Percentiles rank a stretch among this genome's conserved stretches.
Evolutionary conservation across 1,140 invertebrate genomes (phyloP).

Genomic region (Pogonomyrmex barbatus): DNA sequence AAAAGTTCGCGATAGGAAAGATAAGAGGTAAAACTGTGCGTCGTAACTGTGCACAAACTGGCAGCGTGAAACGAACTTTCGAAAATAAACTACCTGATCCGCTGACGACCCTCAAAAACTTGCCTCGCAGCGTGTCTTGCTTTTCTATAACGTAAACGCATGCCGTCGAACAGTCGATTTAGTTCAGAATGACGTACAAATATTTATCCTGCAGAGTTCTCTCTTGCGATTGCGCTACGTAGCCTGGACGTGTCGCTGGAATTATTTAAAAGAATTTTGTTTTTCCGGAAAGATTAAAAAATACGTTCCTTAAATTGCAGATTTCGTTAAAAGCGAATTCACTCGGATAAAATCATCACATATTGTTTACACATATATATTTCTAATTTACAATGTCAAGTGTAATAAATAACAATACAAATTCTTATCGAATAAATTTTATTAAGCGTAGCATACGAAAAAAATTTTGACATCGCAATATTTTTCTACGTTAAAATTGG

Average conservation of each 20-base stretch:
- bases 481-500: background rate
- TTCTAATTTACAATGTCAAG: background rate
- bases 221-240: background rate
- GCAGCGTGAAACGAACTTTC: slow-evolving; percentile 41
- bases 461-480: background rate
- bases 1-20: slow-evolving; percentile 49
- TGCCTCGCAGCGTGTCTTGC: slow-evolving; percentile 40
- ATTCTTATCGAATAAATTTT: background rate
- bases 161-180: slow-evolving; percentile 39
- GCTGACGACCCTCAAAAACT: slow-evolving; percentile 56
- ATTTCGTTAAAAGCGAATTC: background rate
- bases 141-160: slow-evolving; percentile 24
- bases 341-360: background rate
- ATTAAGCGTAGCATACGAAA: background rate
- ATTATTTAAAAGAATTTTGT: background rate
- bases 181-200: slow-evolving; percentile 14
- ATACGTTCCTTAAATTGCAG: too few relatives aligned
- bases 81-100: slow-evolving; percentile 51
- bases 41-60: slow-evolving; percentile 52
- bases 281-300: background rate
- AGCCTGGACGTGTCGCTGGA: background rate
- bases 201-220: slow-evolving; percentile 11
- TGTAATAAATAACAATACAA: background rate
- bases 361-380: background rate
- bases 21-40: slow-evolving; percentile 46